A percentile compares a stretch with the other conserved stretches of the same genome.
Evolutionary conservation across 2,888 invertebrate species (phyloP).

Genomic region (Microplitis manilae): DNA sequence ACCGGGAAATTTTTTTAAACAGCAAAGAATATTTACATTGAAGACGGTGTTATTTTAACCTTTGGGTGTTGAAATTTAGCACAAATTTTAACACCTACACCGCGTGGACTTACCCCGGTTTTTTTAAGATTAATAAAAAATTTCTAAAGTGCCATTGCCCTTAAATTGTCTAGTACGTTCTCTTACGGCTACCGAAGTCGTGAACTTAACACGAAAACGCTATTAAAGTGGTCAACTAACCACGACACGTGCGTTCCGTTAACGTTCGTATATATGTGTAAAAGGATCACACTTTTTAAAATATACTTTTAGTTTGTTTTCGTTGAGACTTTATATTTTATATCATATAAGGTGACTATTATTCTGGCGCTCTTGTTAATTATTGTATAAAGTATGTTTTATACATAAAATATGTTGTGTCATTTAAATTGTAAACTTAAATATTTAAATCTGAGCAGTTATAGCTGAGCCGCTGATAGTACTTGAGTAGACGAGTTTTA

Average conservation of each 20-base stretch:
- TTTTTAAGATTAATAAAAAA: slow-evolving; percentile 7
- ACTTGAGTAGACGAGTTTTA: not conserved
- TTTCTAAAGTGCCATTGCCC: slow-evolving; percentile 37
- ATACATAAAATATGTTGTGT: not conserved
- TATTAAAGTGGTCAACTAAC: slow-evolving; percentile 67
- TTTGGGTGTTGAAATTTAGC: no score
- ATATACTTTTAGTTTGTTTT: not conserved
- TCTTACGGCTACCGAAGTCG: slow-evolving; percentile 43
- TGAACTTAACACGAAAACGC: slow-evolving; percentile 53
- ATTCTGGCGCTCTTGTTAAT: no score
- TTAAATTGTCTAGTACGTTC: slow-evolving; percentile 29
- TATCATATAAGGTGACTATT: no score
- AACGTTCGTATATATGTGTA: slow-evolving; percentile 33
- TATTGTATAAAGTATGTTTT: no score
- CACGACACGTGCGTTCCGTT: slow-evolving; percentile 52
- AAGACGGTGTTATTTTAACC: no score
- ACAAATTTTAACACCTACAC: no score
- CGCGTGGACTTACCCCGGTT: not conserved
- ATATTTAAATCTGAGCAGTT: not conserved
- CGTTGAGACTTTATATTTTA: not conserved
- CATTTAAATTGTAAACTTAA: not conserved
- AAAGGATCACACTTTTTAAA: not conserved
- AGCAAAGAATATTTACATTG: no score
- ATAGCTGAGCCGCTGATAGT: not conserved
- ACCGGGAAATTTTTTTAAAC: no score